phyloP scores from a whole-genome alignment of 1,140 invertebrate species.

The Zaprionus tsacasi region DNA sequence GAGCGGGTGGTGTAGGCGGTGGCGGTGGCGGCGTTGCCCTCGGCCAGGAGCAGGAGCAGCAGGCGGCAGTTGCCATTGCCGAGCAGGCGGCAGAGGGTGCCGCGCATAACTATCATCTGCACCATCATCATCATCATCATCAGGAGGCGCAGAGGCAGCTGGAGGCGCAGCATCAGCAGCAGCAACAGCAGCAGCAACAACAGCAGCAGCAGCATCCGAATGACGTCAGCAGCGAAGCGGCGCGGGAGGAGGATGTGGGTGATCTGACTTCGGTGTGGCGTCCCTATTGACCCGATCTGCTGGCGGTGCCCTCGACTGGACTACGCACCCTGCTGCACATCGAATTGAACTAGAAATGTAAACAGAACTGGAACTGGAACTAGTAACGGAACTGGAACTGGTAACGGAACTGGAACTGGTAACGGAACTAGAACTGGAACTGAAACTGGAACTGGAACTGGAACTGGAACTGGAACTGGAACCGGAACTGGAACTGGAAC shows the following conservation, averaged over 20 bases:
- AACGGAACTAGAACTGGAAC: neutral
- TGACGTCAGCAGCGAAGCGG: conserved; percentile 48
- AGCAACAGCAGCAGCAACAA: conserved; percentile 28
- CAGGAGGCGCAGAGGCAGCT: conserved; percentile 52
- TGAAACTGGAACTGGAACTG: neutral
- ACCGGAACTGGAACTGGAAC: too few species aligned
- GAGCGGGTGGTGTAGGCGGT: conserved; percentile 49
- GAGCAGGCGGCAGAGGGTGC: conserved; percentile 40
- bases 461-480: neutral
- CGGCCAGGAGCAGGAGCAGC: conserved; percentile 56
- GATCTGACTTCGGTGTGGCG: conserved; percentile 84
- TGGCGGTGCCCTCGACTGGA: conserved; percentile 26
- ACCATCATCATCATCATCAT: conserved; percentile 58
- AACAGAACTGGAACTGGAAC: neutral
- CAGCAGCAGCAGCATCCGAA: conserved; percentile 29
- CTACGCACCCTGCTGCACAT: conserved; percentile 59
- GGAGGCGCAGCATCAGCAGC: conserved; percentile 42
- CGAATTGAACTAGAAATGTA: conserved; percentile 55
- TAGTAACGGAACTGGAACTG: neutral
- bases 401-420: neutral
- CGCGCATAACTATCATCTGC: conserved; percentile 53
- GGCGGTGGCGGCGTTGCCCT: conserved; percentile 14
- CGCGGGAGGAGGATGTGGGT: conserved; percentile 72
- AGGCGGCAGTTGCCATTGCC: conserved; percentile 33
- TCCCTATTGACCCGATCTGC: conserved; percentile 83